Conservation (phyloP, 2,113 vertebrate species). For the Cebus imitator region DNA sequence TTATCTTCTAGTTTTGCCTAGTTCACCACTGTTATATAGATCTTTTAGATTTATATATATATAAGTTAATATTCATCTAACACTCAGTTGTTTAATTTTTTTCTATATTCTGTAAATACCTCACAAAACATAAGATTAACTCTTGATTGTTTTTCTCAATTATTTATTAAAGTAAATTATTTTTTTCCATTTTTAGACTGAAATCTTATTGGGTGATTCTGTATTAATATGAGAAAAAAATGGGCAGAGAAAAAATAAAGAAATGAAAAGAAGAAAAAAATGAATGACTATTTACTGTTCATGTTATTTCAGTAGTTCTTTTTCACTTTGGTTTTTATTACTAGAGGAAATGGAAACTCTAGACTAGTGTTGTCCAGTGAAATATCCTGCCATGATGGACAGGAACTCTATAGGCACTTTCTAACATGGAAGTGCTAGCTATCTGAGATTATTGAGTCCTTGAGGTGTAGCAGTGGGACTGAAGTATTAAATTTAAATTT, state of each 20-base stretch:
- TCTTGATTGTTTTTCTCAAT: neutral
- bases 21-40: neutral
- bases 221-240: neutral
- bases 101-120: neutral
- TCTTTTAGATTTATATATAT: slow-evolving; percentile 3
- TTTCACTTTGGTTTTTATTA: neutral
- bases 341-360: neutral
- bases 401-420: neutral
- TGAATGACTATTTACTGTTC: neutral
- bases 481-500: neutral
- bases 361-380: neutral
- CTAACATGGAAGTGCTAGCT: neutral
- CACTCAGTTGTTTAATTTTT: neutral
- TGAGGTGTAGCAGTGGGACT: neutral
- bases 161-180: neutral
- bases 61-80: neutral
- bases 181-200: neutral
- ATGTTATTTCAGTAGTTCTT: neutral
- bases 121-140: neutral
- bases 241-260: neutral
- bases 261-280: neutral
- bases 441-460: neutral
- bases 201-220: neutral
- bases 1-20: neutral
- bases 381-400: neutral